Percentiles rank a stretch among this genome's conserved stretches.
Evolutionary conservation across 2,888 invertebrate species (phyloP).

Genomic region (Dugesia japonica): DNA sequence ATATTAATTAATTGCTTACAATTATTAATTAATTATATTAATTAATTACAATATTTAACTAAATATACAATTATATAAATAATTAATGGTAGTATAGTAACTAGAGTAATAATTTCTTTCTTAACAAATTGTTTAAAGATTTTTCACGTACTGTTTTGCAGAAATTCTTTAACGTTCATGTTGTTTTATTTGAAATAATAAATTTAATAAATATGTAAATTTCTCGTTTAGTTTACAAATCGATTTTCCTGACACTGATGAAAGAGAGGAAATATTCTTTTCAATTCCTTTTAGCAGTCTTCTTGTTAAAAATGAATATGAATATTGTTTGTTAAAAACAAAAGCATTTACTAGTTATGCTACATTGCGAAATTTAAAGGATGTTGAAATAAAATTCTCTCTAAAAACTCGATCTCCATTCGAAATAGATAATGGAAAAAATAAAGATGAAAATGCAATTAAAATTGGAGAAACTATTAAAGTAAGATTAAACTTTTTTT

Average conservation of each 20-base stretch:
- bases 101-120: no score
- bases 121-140: no score
- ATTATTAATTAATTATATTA: no score
- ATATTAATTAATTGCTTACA: no score
- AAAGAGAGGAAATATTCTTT: not conserved
- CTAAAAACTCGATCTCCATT: constrained; percentile 3
- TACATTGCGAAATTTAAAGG: not conserved
- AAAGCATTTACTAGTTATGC: not conserved
- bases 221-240: not conserved
- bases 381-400: not conserved
- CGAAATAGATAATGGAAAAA: not conserved
- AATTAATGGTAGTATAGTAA: no score
- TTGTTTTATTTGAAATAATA: no score
- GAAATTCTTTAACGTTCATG: no score
- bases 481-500: not conserved
- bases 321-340: not conserved
- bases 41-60: no score
- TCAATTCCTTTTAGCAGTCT: constrained; percentile 8
- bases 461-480: not conserved
- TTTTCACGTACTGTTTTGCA: no score
- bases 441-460: not conserved
- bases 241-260: not conserved
- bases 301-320: not conserved
- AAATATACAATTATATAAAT: no score
- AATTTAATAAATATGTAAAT: no score